Base-by-base conservation (phyloP, 37 sponge, comb jelly and placozoan genomes). In the Spongilla lacustris region DNA sequence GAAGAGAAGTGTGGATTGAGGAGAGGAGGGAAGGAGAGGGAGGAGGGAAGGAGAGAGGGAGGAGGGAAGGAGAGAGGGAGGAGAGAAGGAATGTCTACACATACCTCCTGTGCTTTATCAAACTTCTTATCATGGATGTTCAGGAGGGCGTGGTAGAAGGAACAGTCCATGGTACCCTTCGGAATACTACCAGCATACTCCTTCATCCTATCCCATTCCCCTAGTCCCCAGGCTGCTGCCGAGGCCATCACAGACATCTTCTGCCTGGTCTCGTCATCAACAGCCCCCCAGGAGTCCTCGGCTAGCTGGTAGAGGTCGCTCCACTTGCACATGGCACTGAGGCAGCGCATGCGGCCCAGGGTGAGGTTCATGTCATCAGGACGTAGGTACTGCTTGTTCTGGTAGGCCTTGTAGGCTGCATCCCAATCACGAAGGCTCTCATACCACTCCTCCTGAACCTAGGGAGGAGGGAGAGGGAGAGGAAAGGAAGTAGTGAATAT, bases 351-450 rank as follows among this genome's bases (percentile, higher is more conserved):
- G 78, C 83, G 83, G 72, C 98, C 97, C 38, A 96, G 86, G 17
- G 96, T 93, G 35, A 92, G 81, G 30, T 84, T 80, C 31, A 80
- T 80, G 66, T 93, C 93, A 24, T 95, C 91, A n/a, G 89, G 86
- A 35, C 88, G 68, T 23, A 76, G 71, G 69, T 93, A 86, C 77
- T 87, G 88, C 76, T 92, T 87, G 36, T 84, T 92, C 89, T 93
- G 85, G 80, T 98, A 96, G 34, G 87, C 81, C 13, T 78, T 77
- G 79, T 94, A 76, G 24, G 99, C 99, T 30, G 93, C 81, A 29
- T 96, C 92, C 99, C 99, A 98, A 72, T 96, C 91, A 26, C 94
- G 93, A 17, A 98, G 92, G 69, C 96, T 93, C 88, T 96, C 97
- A 67, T 98, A 98, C 99, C 99, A 96, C 86, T 89, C 78, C 86